phyloP scores from a whole-genome alignment of 2,888 invertebrate species.

The Apotomis capreana region DNA sequence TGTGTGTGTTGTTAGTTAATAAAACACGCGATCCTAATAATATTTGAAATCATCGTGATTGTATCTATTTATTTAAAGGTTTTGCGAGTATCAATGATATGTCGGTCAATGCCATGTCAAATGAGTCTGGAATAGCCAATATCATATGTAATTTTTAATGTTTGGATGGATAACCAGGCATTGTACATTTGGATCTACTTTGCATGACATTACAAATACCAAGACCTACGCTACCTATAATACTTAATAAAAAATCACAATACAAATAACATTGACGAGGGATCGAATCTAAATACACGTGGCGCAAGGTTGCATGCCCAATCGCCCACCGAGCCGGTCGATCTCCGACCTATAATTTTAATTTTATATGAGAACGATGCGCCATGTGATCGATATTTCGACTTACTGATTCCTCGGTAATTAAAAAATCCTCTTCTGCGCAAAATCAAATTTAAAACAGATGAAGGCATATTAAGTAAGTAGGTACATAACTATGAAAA shows the following conservation, averaged over 20 bases:
- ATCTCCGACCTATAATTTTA: not conserved
- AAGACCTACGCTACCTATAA: slow-evolving; percentile 44
- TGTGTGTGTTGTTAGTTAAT: not conserved
- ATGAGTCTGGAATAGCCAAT: slow-evolving; percentile 14
- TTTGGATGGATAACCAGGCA: slow-evolving; percentile 29
- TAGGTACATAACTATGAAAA: slow-evolving; percentile 7
- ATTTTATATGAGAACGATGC: slow-evolving; percentile 39
- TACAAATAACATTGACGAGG: slow-evolving; percentile 45
- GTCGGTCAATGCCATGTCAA: slow-evolving; percentile 31
- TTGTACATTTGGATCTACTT: slow-evolving; percentile 42
- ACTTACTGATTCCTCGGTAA: slow-evolving; percentile 12
- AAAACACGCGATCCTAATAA: not conserved
- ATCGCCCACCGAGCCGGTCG: not conserved
- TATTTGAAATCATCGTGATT: not conserved
- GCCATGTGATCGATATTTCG: slow-evolving; percentile 38
- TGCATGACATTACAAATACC: slow-evolving; percentile 45
- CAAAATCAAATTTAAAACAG: slow-evolving; percentile 10
- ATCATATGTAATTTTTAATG: slow-evolving; percentile 7
- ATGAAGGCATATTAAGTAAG: slow-evolving; percentile 27
- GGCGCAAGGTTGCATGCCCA: slow-evolving; percentile 39
- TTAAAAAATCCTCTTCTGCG: not conserved
- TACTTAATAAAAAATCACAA: slow-evolving; percentile 36
- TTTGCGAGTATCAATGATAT: slow-evolving; percentile 21
- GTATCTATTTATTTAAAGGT: not conserved
- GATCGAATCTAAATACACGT: slow-evolving; percentile 41